A percentile compares a stretch with the other conserved stretches of the same genome.
Evolutionary conservation across 1,140 invertebrate genomes (phyloP).

Genomic region (Sitodiplosis mosellana): DNA sequence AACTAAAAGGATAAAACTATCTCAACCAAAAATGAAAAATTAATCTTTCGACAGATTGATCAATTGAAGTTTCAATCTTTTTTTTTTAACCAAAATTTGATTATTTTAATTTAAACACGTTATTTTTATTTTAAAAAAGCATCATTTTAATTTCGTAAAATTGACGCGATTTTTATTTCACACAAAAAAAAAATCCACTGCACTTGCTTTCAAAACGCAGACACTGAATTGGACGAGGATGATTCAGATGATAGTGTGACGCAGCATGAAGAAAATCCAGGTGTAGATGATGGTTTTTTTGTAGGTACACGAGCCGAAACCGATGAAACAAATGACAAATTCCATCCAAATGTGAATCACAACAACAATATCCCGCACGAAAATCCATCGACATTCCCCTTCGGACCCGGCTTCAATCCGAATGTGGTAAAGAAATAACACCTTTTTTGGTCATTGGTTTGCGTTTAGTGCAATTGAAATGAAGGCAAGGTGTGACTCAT

Average conservation of each 20-base stretch:
- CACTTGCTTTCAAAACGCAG: not conserved
- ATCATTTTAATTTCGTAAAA: no score
- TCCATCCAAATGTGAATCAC: slow-evolving; percentile 4
- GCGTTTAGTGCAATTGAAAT: slow-evolving; percentile 4
- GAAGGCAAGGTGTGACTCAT: no score
- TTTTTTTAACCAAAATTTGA: no score
- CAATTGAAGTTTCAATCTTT: no score
- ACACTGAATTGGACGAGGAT: slow-evolving; percentile 22
- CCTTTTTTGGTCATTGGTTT: slow-evolving; percentile 2
- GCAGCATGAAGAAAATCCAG: slow-evolving; percentile 22
- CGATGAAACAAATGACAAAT: slow-evolving; percentile 4
- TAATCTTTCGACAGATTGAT: no score
- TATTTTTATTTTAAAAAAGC: no score
- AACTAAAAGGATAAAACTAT: no score
- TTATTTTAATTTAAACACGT: no score
- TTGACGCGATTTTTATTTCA: no score
- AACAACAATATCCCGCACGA: slow-evolving; percentile 2
- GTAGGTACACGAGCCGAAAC: slow-evolving; percentile 3
- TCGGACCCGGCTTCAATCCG: slow-evolving; percentile 8
- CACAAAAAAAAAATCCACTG: no score
- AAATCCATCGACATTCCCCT: slow-evolving; percentile 9
- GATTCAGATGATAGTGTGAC: slow-evolving; percentile 27
- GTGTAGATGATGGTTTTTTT: slow-evolving; percentile 34
- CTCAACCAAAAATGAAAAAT: no score
- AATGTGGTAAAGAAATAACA: slow-evolving; percentile 2